Conservation (phyloP, 2,797 vertebrate genomes). For the Gadopsis marmoratus region DNA sequence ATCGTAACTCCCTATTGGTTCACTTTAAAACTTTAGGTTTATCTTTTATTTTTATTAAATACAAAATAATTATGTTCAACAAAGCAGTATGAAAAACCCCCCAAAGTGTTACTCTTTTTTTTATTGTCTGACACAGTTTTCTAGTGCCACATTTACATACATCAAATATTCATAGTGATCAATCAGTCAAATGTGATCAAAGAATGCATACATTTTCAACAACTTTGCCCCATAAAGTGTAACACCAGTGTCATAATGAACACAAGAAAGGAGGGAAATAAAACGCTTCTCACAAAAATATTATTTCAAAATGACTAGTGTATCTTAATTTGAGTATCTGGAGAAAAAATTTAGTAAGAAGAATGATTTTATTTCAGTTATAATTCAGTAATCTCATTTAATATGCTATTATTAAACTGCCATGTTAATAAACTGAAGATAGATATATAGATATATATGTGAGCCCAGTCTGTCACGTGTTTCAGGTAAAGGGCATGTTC, state of each 20-base stretch:
- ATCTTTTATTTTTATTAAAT: not conserved
- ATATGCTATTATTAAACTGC: not conserved
- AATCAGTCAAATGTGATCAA: not conserved
- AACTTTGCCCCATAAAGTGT: not conserved
- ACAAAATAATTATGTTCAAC: not conserved
- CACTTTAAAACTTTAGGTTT: not conserved
- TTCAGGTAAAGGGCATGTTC: slow-evolving; percentile 8
- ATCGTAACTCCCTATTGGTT: not conserved
- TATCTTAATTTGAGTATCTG: not conserved
- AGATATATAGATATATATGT: too few species aligned
- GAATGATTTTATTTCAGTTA: not conserved
- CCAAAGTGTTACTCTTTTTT: not conserved
- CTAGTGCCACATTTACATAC: not conserved
- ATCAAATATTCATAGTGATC: not conserved
- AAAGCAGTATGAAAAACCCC: not conserved
- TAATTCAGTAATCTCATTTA: not conserved
- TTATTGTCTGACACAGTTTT: not conserved
- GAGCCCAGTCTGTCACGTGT: not conserved
- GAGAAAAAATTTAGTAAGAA: not conserved
- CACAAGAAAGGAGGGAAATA: not conserved
- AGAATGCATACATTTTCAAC: not conserved
- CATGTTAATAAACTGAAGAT: not conserved
- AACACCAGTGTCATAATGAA: not conserved
- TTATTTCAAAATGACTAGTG: not conserved
- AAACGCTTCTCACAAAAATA: not conserved